Percentiles rank a stretch among this genome's conserved stretches.
These are phyloP conservation scores for Pocota personata DNA, from an alignment of 2,888 invertebrate species.

Conservation along the genomic window DNA sequence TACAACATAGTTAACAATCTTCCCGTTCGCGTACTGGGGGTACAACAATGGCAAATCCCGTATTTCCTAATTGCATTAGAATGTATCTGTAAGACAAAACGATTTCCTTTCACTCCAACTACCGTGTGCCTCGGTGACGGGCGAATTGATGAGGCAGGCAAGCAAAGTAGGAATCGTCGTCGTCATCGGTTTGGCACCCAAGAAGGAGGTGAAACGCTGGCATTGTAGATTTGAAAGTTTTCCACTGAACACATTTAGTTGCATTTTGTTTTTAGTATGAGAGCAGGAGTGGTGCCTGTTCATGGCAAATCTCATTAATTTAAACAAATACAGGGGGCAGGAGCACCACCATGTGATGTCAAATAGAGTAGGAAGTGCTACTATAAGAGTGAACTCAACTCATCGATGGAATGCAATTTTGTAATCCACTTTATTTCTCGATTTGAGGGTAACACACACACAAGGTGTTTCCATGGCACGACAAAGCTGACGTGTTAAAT, in stretches of 20 bases:
- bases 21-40: constrained; percentile 50
- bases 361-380: too few species aligned
- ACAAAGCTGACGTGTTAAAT: constrained; percentile 74
- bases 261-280: constrained; percentile 10
- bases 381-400: constrained; percentile 16
- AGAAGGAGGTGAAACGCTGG: constrained; percentile 27
- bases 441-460: constrained; percentile 62
- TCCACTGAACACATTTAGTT: constrained; percentile 49
- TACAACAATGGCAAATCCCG: constrained; percentile 70
- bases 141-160: constrained; percentile 66
- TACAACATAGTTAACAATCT: constrained; percentile 68
- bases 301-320: constrained; percentile 74
- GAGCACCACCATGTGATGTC: constrained; percentile 6
- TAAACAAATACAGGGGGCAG: constrained; percentile 64
- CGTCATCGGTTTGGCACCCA: constrained; percentile 18
- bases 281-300: constrained; percentile 37
- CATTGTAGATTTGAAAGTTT: constrained; percentile 65
- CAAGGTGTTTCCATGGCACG: constrained; percentile 70
- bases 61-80: constrained; percentile 74
- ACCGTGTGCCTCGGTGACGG: constrained; percentile 63
- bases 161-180: constrained; percentile 26
- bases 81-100: constrained; percentile 74
- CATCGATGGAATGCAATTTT: constrained; percentile 73
- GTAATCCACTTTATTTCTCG: constrained; percentile 63
- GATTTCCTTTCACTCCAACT: constrained; percentile 72